Evolutionary conservation across 1,140 invertebrate species (phyloP).

Genomic region (Acromyrmex charruanus): DNA sequence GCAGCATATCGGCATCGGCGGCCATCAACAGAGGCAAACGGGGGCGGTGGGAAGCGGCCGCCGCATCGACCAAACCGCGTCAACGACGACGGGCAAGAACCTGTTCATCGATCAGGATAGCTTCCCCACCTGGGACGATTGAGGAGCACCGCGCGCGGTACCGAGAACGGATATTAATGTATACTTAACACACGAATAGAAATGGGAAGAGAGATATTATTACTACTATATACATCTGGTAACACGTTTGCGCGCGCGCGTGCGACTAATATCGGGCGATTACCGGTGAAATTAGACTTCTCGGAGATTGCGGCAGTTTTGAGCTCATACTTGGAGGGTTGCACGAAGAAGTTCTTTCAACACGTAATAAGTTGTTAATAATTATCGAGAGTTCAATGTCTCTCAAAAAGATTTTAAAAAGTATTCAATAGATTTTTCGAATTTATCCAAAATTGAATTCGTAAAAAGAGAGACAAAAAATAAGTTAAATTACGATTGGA

Average conservation of each 20-base stretch:
- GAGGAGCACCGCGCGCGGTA: constrained; percentile 51
- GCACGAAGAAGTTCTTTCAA: background rate
- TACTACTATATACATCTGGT: constrained; percentile 54
- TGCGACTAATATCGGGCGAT: constrained; percentile 58
- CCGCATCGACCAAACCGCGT: constrained; percentile 52
- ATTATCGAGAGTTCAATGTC: background rate
- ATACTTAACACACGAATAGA: constrained; percentile 53
- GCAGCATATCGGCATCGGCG: constrained; percentile 70
- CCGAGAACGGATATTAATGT: constrained; percentile 56
- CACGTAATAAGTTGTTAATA: background rate
- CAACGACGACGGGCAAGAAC: constrained; percentile 45
- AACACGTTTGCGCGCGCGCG: constrained; percentile 39
- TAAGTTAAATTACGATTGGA: background rate
- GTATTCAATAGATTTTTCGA: background rate
- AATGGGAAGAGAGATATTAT: constrained; percentile 42
- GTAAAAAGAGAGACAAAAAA: background rate
- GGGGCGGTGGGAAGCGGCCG: constrained; percentile 8
- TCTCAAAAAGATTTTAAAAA: background rate
- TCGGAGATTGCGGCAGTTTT: constrained; percentile 64
- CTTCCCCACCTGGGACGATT: constrained; percentile 88
- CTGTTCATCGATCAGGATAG: constrained; percentile 84
- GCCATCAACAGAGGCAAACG: constrained; percentile 71
- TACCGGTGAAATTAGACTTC: constrained; percentile 63
- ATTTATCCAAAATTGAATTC: background rate
- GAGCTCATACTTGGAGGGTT: background rate